phyloP scores from a whole-genome alignment of 2,113 vertebrate genomes.

The Rhabdornis inornatus region DNA sequence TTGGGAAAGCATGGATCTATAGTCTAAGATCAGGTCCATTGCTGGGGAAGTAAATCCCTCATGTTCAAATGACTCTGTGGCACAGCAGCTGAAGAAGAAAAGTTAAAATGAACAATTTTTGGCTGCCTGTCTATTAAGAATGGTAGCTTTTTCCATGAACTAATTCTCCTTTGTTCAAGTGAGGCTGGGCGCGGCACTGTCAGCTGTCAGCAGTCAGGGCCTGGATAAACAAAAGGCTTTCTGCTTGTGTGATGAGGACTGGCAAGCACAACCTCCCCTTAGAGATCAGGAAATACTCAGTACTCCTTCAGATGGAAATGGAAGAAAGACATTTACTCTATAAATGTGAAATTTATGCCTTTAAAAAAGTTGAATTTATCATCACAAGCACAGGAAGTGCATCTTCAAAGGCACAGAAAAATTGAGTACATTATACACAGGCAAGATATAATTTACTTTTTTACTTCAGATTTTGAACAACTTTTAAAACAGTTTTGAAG shows the following conservation, averaged over 20 bases:
- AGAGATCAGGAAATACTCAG: background rate
- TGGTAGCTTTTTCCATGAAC: background rate
- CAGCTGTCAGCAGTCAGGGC: background rate
- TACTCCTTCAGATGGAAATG: background rate
- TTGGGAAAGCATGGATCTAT: rapidly evolving
- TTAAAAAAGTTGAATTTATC: background rate
- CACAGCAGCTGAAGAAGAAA: background rate
- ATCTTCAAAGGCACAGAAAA: background rate
- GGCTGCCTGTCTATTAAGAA: background rate
- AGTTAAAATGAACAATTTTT: background rate
- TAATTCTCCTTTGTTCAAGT: background rate
- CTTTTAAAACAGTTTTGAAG: background rate
- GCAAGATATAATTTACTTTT: background rate
- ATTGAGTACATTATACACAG: background rate
- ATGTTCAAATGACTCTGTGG: background rate
- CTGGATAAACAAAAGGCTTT: background rate
- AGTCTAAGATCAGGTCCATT: background rate
- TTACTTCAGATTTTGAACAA: background rate
- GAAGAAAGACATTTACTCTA: background rate
- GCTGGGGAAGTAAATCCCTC: background rate
- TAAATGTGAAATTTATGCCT: background rate
- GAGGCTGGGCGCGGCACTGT: background rate
- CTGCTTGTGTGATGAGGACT: background rate
- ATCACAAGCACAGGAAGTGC: background rate
- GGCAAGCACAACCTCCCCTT: background rate